These are phyloP conservation scores for Antheraea pernyi DNA, from an alignment of 1,140 invertebrate species.

Conservation along the genomic window DNA sequence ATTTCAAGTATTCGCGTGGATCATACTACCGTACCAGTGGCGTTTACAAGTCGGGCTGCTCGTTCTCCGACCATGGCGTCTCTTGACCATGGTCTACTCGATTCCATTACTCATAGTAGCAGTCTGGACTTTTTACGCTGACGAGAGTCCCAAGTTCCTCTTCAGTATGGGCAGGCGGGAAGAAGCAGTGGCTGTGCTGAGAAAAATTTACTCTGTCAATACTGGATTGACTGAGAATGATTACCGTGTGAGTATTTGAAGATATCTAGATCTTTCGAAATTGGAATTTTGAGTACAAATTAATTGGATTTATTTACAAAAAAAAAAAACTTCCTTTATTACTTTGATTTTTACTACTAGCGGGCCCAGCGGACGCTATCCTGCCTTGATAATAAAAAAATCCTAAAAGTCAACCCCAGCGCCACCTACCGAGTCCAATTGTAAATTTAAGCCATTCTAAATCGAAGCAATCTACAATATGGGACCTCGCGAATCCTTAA, in stretches of 20 bases:
- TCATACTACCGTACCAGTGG: slow-evolving; percentile 47
- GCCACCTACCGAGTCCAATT: too few species aligned
- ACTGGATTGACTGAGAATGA: slow-evolving; percentile 78
- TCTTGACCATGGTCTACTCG: slow-evolving; percentile 81
- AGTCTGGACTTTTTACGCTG: slow-evolving; percentile 60
- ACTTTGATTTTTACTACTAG: too few species aligned
- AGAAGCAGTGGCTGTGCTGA: slow-evolving; percentile 80
- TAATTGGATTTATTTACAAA: too few species aligned
- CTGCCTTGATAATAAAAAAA: too few species aligned
- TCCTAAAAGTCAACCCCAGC: too few species aligned
- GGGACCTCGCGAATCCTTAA: too few species aligned
- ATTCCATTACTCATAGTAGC: slow-evolving; percentile 80
- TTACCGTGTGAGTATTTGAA: slow-evolving; percentile 81
- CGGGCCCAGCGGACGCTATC: too few species aligned
- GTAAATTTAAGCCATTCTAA: too few species aligned
- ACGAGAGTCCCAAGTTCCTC: slow-evolving; percentile 87
- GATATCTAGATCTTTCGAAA: background rate
- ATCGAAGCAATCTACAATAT: too few species aligned
- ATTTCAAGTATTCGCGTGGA: slow-evolving; percentile 57
- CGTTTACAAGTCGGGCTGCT: slow-evolving; percentile 31
- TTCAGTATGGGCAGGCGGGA: slow-evolving; percentile 80
- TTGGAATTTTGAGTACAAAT: too few species aligned
- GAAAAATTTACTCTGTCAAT: slow-evolving; percentile 80
- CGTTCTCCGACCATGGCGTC: slow-evolving; percentile 81
- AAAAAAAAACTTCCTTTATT: too few species aligned